Percentiles rank a stretch among this genome's conserved stretches.
Conservation (phyloP, 2,113 vertebrate genomes). For the Hemiprocne comata region DNA sequence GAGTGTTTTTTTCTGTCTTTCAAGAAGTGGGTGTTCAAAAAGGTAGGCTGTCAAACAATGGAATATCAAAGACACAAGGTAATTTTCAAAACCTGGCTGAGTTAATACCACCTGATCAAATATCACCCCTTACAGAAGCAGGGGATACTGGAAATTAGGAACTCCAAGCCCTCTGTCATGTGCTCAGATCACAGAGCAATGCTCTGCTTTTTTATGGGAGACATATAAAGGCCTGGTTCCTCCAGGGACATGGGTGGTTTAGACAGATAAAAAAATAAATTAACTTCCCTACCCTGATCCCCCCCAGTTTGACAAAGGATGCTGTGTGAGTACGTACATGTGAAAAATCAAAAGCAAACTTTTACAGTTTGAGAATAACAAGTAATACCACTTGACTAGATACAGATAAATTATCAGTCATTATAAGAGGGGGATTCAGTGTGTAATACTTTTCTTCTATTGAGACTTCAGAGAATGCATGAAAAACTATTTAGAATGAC, state of each 20-base stretch:
- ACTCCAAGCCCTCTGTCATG: not conserved
- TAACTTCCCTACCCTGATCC: not conserved
- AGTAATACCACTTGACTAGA: not conserved
- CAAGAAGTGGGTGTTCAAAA: not conserved
- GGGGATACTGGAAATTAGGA: not conserved
- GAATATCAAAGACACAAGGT: not conserved
- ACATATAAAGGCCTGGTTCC: not conserved
- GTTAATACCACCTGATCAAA: not conserved
- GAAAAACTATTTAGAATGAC: conserved; percentile 16
- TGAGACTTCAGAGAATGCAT: conserved; percentile 25
- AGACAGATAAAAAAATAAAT: not conserved
- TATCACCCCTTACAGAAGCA: not conserved
- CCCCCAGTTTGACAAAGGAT: not conserved
- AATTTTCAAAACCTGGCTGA: not conserved
- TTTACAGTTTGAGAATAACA: not conserved
- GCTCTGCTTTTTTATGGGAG: not conserved
- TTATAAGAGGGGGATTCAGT: not conserved
- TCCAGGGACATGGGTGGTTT: not conserved
- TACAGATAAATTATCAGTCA: conserved; percentile 25
- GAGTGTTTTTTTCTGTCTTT: not conserved
- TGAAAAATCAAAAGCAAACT: conserved; percentile 11
- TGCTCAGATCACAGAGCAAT: not conserved
- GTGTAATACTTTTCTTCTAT: conserved; percentile 5
- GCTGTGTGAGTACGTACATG: not conserved
- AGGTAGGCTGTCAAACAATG: not conserved